Percentiles rank a stretch among this genome's conserved stretches.
Conservation (phyloP, 2,888 invertebrate species). For the Nezara viridula region DNA sequence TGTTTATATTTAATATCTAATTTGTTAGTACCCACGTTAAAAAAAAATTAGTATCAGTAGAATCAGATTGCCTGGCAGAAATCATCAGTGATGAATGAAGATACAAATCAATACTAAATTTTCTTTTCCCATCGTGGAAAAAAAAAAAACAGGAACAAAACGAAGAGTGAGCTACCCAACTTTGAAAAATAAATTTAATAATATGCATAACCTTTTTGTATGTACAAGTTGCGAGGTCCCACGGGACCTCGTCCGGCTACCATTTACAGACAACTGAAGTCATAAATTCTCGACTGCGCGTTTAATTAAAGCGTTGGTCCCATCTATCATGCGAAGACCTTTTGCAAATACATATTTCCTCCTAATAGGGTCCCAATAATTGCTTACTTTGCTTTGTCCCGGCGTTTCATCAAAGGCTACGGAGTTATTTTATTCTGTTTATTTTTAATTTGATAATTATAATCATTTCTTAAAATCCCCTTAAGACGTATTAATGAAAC, state of each 20-base stretch:
- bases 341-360: constrained; percentile 35
- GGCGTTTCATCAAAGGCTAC: background rate
- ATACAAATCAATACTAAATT: background rate
- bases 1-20: too few relatives aligned
- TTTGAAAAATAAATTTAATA: background rate
- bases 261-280: constrained; percentile 29
- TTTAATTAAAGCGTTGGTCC: background rate
- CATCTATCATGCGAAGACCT: background rate
- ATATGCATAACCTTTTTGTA: background rate
- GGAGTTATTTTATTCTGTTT: background rate
- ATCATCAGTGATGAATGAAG: too few relatives aligned
- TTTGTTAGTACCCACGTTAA: too few relatives aligned
- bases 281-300: background rate
- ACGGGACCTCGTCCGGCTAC: background rate
- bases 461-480: too few relatives aligned
- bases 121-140: background rate
- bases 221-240: background rate
- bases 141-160: background rate
- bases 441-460: background rate
- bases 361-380: background rate
- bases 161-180: background rate
- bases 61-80: too few relatives aligned
- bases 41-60: too few relatives aligned
- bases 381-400: constrained; percentile 16
- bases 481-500: too few relatives aligned